Evolutionary conservation across 2,888 invertebrate species (phyloP).

Genomic region (Aleiodes leptofemur): DNA sequence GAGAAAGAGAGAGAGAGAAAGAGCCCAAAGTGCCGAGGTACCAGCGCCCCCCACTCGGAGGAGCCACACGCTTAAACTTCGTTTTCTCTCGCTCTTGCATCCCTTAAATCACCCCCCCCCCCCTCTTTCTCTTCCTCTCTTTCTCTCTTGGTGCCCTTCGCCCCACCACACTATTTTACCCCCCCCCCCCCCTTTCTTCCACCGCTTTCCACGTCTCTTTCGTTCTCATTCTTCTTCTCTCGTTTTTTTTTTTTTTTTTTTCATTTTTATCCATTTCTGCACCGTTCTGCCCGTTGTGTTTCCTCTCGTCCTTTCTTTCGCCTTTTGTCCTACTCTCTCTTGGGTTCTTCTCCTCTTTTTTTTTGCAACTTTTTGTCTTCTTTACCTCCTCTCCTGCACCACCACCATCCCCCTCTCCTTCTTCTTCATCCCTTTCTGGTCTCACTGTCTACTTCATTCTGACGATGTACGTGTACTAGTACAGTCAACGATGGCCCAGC

Average conservation of each 20-base stretch:
- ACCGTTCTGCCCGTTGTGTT: too few relatives aligned
- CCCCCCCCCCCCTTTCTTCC: conserved; percentile 27
- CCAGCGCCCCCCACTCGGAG: conserved; percentile 68
- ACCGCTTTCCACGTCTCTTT: conserved; percentile 27
- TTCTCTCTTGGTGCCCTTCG: conserved; percentile 24
- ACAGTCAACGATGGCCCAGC: conserved; percentile 1
- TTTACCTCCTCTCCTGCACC: not conserved
- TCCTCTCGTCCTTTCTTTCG: not conserved
- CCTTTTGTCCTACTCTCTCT: conserved; percentile 21
- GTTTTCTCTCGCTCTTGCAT: conserved; percentile 38
- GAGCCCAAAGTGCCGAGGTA: conserved; percentile 61
- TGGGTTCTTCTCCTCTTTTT: too few relatives aligned
- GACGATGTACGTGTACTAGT: conserved; percentile 9
- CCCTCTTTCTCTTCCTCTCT: conserved; percentile 22
- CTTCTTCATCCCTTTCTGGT: conserved; percentile 43
- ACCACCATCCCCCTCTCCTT: conserved; percentile 38
- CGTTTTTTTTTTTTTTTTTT: not conserved
- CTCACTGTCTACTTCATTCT: conserved; percentile 19
- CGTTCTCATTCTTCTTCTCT: conserved; percentile 3
- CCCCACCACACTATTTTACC: conserved; percentile 13
- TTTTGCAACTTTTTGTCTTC: not conserved
- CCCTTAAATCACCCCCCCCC: conserved; percentile 17
- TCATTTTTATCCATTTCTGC: not conserved
- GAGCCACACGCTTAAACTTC: conserved; percentile 66
- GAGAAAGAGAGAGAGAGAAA: too few relatives aligned